Base-by-base conservation (phyloP, 2,888 invertebrate genomes). In the Amphipoea lucens region DNA sequence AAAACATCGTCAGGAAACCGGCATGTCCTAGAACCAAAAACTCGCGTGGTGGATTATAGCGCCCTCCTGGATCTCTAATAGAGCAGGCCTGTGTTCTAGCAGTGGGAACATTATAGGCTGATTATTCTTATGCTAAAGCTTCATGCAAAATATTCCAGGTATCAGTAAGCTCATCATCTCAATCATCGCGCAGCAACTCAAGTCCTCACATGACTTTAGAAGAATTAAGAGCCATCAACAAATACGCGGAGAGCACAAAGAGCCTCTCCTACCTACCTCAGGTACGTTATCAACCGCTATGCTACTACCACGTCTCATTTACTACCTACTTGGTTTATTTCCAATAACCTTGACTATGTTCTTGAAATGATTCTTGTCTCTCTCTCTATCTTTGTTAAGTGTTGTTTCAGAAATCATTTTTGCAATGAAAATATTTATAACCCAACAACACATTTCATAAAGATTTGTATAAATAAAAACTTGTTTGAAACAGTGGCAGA, bases 231-330 rank as follows among this genome's bases (percentile, higher is more conserved):
- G 98, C 98, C 84, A 98, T 99, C 90, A 99, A 99, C 97, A 98
- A 98, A 92, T 99, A 99, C 95, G 99, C 99, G 42, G 99, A 99
- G 96, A 99, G 98, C 95, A 99, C 99, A 82, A 98, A 98, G 95
- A 98, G 98, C 95, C 98, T 99, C 92, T 98, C 98, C 91, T 99
- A 98, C 96, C 97, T 99, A 92, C 99, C 99, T 87, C 98, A 98
- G 98, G 99, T 99, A 97, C 96, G 97, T 79, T 66, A 65, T 67
- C 63, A 80, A 66, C 69, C 66, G 40, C 65, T 71, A 73, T 65
- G 23, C 5, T 73, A 66, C 70, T n/a, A 68, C 54, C 62, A 73
- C 9, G 4, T 65, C 29, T 79, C 60, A 70, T 68, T 76, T 72
- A 82, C 62, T 83, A 79, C 36, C n/a, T 75, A 72, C 51, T 79